Evolutionary conservation across 2,888 invertebrate species (phyloP).

Genomic region (Drosophila fungiperda): DNA sequence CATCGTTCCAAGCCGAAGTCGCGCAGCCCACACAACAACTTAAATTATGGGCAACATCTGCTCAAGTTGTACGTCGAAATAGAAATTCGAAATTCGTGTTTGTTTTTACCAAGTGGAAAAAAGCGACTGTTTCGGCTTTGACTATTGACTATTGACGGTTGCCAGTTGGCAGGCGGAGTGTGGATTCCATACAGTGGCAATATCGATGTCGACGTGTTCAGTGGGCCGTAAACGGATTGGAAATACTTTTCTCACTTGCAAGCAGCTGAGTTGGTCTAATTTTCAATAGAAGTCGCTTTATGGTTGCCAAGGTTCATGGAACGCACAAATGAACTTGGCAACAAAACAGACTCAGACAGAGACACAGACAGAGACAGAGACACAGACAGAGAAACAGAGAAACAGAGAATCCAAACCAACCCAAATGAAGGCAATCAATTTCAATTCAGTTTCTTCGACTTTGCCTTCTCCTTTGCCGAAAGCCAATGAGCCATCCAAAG

Average conservation of each 20-base stretch:
- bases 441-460: conserved; percentile 71
- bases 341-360: conserved; percentile 1
- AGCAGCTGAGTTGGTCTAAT: conserved; percentile 60
- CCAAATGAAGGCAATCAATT: conserved; percentile 76
- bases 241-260: conserved; percentile 42
- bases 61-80: conserved; percentile 59
- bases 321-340: conserved; percentile 74
- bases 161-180: neutral
- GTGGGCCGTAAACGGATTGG: conserved; percentile 64
- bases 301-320: conserved; percentile 77
- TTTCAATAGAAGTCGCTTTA: conserved; percentile 75
- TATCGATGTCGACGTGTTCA: conserved; percentile 48
- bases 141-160: conserved; percentile 1
- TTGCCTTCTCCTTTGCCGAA: conserved; percentile 58
- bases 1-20: conserved; percentile 63
- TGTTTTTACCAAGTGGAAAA: conserved; percentile 71
- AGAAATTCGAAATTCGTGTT: conserved; percentile 70
- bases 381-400: too few species aligned
- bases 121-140: conserved; percentile 18
- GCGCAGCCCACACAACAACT: conserved; percentile 64
- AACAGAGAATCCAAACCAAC: conserved; percentile 20
- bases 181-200: neutral
- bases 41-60: conserved; percentile 77
- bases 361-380: neutral
- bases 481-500: conserved; percentile 75